These are phyloP conservation scores for Drosophila mimica DNA, from an alignment of 2,888 invertebrate species.

Conservation along the genomic window DNA sequence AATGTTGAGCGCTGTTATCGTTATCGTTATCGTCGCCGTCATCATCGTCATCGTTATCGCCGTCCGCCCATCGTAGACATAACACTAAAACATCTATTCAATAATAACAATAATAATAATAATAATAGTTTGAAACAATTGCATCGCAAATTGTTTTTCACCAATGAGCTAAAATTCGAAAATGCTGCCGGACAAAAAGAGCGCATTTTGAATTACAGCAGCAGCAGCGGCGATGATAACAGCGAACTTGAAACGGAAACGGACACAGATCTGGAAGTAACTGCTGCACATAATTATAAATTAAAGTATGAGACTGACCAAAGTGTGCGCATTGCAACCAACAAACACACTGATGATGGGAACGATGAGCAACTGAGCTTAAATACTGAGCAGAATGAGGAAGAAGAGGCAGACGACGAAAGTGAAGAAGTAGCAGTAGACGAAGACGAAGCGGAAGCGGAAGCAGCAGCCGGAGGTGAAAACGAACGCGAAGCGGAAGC, in stretches of 20 bases:
- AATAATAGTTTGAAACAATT: constrained; percentile 22
- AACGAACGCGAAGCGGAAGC: background rate
- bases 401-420: background rate
- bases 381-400: background rate
- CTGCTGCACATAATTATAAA: constrained; percentile 18
- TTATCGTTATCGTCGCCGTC: constrained; percentile 20
- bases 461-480: background rate
- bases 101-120: background rate
- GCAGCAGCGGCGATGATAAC: constrained; percentile 48
- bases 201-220: constrained; percentile 75
- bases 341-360: background rate
- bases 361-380: constrained; percentile 5
- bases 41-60: constrained; percentile 2
- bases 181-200: constrained; percentile 36
- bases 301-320: constrained; percentile 58
- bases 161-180: constrained; percentile 65
- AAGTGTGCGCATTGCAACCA: constrained; percentile 12
- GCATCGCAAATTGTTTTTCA: constrained; percentile 76
- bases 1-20: constrained; percentile 17
- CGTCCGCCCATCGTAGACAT: constrained; percentile 33
- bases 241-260: constrained; percentile 22
- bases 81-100: constrained; percentile 59
- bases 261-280: background rate
- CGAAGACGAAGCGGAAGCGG: constrained; percentile 1
- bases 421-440: constrained; percentile 10